These are phyloP conservation scores for Helicoverpa assulta DNA, from an alignment of 2,888 invertebrate species.

Conservation along the genomic window DNA sequence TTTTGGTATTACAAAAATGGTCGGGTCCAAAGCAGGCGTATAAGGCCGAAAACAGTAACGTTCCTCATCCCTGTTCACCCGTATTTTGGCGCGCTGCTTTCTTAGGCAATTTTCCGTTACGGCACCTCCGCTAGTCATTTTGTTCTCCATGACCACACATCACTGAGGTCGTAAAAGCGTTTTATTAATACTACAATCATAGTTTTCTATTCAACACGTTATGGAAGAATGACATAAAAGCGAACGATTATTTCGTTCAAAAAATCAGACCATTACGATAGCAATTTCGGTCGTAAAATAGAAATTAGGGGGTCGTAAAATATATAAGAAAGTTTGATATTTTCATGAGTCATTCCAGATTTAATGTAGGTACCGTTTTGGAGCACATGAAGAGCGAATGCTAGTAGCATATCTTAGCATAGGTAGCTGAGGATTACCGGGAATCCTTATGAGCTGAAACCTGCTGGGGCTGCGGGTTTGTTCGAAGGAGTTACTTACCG, in stretches of 20 bases:
- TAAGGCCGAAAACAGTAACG: no score
- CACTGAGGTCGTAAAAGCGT: slow-evolving; percentile 41
- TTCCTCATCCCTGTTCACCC: no score
- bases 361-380: slow-evolving; percentile 33
- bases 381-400: slow-evolving; percentile 11
- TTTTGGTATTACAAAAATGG: no score
- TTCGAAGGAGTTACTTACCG: no score
- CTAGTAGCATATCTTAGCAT: neutral
- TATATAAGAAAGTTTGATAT: slow-evolving; percentile 49
- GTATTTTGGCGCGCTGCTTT: no score
- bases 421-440: no score
- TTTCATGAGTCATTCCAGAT: slow-evolving; percentile 24
- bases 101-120: no score
- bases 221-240: slow-evolving; percentile 52
- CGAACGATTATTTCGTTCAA: slow-evolving; percentile 53
- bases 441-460: no score
- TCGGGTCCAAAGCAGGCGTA: no score
- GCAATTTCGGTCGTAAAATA: slow-evolving; percentile 61
- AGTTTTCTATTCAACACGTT: slow-evolving; percentile 56
- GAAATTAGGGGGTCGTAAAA: slow-evolving; percentile 58
- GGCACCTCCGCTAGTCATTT: neutral
- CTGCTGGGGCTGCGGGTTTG: no score
- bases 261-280: slow-evolving; percentile 62
- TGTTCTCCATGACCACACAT: slow-evolving; percentile 6
- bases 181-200: slow-evolving; percentile 52